These are phyloP conservation scores for Julus scandinavius DNA, from an alignment of 2,888 invertebrate genomes.

Conservation along the genomic window DNA sequence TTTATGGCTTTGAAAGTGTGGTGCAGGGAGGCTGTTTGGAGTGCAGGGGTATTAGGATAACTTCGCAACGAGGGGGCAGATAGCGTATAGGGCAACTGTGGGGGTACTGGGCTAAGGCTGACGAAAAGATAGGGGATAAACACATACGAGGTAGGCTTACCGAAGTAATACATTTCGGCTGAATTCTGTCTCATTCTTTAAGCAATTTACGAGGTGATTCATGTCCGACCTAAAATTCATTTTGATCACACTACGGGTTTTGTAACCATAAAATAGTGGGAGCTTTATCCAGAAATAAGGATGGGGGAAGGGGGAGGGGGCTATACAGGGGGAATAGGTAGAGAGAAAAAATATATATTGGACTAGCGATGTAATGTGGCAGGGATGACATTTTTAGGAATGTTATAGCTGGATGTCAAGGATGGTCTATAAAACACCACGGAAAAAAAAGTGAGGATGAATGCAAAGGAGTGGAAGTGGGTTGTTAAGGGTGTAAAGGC, in stretches of 20 bases:
- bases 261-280: background rate
- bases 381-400: conserved; percentile 42
- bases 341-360: background rate
- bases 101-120: background rate
- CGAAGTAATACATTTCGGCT: conserved; percentile 17
- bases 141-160: background rate
- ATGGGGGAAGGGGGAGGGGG: background rate
- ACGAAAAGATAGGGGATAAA: background rate
- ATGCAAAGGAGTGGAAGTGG: background rate
- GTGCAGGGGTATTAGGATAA: background rate
- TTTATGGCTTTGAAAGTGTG: background rate
- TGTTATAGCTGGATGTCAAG: background rate
- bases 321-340: background rate
- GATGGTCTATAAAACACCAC: background rate
- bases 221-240: conserved; percentile 40
- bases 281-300: conserved; percentile 14
- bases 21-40: background rate
- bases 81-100: background rate
- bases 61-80: background rate
- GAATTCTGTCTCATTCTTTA: conserved; percentile 31
- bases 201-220: conserved; percentile 46
- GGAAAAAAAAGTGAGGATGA: background rate
- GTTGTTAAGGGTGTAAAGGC: background rate
- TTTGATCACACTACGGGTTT: conserved; percentile 1
- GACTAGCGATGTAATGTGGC: background rate